phyloP scores from a whole-genome alignment of 2,797 vertebrate genomes.

The Chromis chromis region DNA sequence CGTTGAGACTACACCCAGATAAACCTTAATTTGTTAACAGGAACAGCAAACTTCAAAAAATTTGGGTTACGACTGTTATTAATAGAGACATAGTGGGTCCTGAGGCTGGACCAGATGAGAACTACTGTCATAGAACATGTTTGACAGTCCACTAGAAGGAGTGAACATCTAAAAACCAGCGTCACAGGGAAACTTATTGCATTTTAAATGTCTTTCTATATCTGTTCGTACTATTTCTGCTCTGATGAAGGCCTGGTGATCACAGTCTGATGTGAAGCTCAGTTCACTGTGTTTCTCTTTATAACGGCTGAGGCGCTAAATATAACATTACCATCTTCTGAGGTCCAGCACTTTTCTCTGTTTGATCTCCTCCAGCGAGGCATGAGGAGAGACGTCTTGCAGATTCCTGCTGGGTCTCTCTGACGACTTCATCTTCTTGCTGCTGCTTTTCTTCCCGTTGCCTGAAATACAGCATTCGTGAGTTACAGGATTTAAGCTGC shows the following conservation, averaged over 20 bases:
- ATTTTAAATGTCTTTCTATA: too few species aligned
- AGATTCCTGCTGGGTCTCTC: constrained; percentile 90
- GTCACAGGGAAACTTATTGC: too few species aligned
- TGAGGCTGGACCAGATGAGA: too few species aligned
- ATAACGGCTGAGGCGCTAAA: neutral
- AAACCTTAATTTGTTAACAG: too few species aligned
- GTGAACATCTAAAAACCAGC: neutral
- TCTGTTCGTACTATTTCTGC: neutral
- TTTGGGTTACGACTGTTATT: too few species aligned
- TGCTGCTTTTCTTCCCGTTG: constrained; percentile 89
- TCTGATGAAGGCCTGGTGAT: neutral
- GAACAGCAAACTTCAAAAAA: too few species aligned
- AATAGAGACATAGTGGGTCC: too few species aligned
- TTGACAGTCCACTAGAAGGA: neutral
- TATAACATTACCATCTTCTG: constrained; percentile 89
- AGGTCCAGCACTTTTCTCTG: constrained; percentile 97
- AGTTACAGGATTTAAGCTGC: neutral
- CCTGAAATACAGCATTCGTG: constrained; percentile 77
- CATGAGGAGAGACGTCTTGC: constrained; percentile 86
- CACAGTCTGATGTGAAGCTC: neutral
- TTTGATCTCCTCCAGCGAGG: constrained; percentile 91
- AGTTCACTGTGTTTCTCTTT: constrained; percentile 17
- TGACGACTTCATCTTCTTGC: constrained; percentile 91
- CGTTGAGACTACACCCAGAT: too few species aligned
- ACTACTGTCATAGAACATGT: too few species aligned